A percentile compares a stretch with the other conserved stretches of the same genome.
Evolutionary conservation across 2,797 vertebrate species (phyloP).

Genomic region (Sitta carolinensis): DNA sequence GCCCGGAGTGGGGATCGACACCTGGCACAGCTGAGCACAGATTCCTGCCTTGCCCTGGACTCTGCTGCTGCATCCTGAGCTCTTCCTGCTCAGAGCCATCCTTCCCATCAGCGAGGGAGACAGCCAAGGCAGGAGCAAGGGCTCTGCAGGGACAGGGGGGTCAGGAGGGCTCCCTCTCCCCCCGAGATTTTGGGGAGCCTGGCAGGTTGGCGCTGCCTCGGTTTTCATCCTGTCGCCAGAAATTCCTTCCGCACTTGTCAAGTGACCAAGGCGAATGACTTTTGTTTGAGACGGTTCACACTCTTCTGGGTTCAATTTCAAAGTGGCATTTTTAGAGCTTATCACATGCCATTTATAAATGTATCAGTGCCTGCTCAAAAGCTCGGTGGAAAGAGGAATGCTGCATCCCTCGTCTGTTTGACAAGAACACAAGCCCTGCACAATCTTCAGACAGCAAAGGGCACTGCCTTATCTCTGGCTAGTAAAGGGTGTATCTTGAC

Average conservation of each 20-base stretch:
- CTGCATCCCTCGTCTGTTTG: not conserved
- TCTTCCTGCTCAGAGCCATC: not conserved
- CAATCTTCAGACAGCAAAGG: slow-evolving; percentile 62
- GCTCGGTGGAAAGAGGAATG: not conserved
- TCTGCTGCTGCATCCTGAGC: not conserved
- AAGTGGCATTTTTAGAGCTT: slow-evolving; percentile 71
- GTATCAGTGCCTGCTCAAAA: slow-evolving; percentile 59
- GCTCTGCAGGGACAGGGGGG: not conserved
- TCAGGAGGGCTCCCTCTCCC: not conserved
- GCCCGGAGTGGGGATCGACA: fast-evolving
- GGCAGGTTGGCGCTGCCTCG: fast-evolving
- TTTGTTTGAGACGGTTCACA: slow-evolving; percentile 57
- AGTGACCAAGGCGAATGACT: slow-evolving; percentile 48
- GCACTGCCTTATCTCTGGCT: slow-evolving; percentile 57
- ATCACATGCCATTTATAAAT: slow-evolving; percentile 63
- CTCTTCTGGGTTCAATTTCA: slow-evolving; percentile 68
- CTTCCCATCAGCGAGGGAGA: fast-evolving
- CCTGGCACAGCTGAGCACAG: fast-evolving
- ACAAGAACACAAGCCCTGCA: slow-evolving; percentile 25
- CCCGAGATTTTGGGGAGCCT: not conserved
- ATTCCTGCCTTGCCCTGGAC: not conserved
- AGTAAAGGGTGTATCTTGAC: slow-evolving; percentile 48
- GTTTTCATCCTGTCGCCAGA: not conserved
- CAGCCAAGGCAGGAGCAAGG: not conserved
- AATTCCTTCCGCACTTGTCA: not conserved